Conservation (phyloP, 2,113 vertebrate species). For the Colossoma macropomum region DNA sequence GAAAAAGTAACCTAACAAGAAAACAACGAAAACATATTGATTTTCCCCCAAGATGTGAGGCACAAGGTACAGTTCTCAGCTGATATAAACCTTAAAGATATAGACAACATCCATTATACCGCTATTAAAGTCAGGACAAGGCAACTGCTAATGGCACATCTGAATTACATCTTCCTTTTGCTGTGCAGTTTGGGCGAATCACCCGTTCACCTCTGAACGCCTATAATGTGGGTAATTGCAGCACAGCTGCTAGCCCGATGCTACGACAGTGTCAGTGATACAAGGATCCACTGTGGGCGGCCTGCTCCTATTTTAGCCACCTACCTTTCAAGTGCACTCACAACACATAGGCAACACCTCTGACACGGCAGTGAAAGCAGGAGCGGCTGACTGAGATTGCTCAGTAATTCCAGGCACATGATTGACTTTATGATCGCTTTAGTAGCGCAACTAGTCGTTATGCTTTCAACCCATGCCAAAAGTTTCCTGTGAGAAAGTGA, state of each 20-base stretch:
- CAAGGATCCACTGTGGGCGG: conserved; percentile 22
- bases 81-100: not conserved
- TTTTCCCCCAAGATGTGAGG: conserved; percentile 1
- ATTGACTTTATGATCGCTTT: conserved; percentile 96
- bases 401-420: conserved; percentile 94
- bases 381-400: conserved; percentile 89
- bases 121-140: not conserved
- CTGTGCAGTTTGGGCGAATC: conserved; percentile 39
- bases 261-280: conserved; percentile 34
- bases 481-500: conserved; percentile 82
- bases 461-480: conserved; percentile 90
- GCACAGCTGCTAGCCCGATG: conserved; percentile 29
- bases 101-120: conserved; percentile 11
- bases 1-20: not conserved
- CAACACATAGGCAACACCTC: conserved; percentile 58
- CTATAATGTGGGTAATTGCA: conserved; percentile 42
- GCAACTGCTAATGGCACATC: conserved; percentile 11
- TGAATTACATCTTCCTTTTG: conserved; percentile 41
- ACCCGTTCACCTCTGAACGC: conserved; percentile 45
- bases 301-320: conserved; percentile 37
- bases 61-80: not conserved
- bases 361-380: conserved; percentile 80
- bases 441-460: conserved; percentile 91
- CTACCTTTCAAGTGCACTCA: conserved; percentile 34
- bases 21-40: not conserved